phyloP scores from a whole-genome alignment of 2,113 vertebrate genomes.

The Erythrolamprus reginae region DNA sequence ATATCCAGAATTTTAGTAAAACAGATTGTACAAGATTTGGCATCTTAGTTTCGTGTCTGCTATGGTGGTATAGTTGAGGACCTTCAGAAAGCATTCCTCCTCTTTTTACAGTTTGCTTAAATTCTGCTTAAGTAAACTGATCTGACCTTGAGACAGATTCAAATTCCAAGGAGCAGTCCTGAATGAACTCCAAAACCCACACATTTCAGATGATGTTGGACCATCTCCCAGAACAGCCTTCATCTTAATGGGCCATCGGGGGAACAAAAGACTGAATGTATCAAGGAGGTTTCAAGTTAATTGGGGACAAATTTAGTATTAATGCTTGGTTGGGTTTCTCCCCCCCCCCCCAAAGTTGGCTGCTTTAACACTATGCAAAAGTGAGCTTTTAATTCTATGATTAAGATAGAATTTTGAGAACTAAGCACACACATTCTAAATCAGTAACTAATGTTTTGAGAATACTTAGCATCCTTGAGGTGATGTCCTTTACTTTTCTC shows the following conservation, averaged over 20 bases:
- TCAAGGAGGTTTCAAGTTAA: constrained; percentile 46
- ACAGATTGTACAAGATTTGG: fast-evolving
- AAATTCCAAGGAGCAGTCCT: constrained; percentile 48
- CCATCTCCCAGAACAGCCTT: constrained; percentile 51
- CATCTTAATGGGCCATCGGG: constrained; percentile 41
- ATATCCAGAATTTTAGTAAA: not conserved
- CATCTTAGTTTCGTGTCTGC: not conserved
- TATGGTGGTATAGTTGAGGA: not conserved
- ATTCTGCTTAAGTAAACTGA: constrained; percentile 60
- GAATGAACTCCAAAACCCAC: constrained; percentile 57
- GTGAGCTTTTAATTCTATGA: not conserved
- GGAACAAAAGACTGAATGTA: constrained; percentile 34
- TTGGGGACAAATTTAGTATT: constrained; percentile 28
- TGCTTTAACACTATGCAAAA: not conserved
- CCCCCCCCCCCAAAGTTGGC: not conserved
- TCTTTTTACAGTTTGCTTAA: constrained; percentile 57
- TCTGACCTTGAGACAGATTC: constrained; percentile 52
- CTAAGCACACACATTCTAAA: not conserved
- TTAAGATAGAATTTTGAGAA: not conserved
- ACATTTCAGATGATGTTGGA: constrained; percentile 60
- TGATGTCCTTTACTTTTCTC: not conserved
- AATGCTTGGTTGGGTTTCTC: not conserved
- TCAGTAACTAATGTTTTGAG: not conserved
- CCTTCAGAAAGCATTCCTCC: constrained; percentile 31
- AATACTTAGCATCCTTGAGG: not conserved